Evolutionary conservation across 2,888 invertebrate genomes (phyloP).

Genomic region (Laothoe populi): DNA sequence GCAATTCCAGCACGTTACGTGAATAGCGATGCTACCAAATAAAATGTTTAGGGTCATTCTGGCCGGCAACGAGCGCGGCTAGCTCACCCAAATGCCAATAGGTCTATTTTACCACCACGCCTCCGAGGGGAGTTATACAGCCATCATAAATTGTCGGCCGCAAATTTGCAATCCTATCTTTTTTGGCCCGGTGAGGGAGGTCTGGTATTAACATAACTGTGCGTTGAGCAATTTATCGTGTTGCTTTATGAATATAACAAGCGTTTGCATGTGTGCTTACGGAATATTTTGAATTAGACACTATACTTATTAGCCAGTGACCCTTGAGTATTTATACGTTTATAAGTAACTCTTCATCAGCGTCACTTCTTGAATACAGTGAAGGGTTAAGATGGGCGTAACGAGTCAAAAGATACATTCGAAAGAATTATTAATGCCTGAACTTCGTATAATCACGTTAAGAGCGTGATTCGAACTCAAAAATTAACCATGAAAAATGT

Average conservation of each 20-base stretch:
- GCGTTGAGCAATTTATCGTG: constrained; percentile 71
- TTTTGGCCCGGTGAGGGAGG: constrained; percentile 75
- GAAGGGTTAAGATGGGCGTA: background rate
- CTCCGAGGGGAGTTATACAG: constrained; percentile 72
- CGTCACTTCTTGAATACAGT: background rate
- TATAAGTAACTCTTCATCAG: background rate
- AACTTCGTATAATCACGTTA: constrained; percentile 32
- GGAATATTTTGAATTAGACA: constrained; percentile 6
- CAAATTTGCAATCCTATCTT: constrained; percentile 85
- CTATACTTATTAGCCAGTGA: background rate
- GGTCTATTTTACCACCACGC: constrained; percentile 75
- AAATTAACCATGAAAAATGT: constrained; percentile 54
- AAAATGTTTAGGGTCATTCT: constrained; percentile 84
- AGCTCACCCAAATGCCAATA: constrained; percentile 79
- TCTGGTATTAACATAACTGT: constrained; percentile 80
- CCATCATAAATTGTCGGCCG: constrained; percentile 82
- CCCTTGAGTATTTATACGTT: background rate
- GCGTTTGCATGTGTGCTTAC: constrained; percentile 31
- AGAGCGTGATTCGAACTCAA: constrained; percentile 45
- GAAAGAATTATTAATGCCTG: background rate
- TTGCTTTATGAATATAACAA: constrained; percentile 70
- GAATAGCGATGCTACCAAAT: constrained; percentile 79
- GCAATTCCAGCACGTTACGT: constrained; percentile 71
- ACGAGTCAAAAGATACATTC: background rate
- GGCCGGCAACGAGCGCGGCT: constrained; percentile 75